Conservation (phyloP, 2,797 vertebrate genomes). For the Oreonectes daqikongensis region DNA sequence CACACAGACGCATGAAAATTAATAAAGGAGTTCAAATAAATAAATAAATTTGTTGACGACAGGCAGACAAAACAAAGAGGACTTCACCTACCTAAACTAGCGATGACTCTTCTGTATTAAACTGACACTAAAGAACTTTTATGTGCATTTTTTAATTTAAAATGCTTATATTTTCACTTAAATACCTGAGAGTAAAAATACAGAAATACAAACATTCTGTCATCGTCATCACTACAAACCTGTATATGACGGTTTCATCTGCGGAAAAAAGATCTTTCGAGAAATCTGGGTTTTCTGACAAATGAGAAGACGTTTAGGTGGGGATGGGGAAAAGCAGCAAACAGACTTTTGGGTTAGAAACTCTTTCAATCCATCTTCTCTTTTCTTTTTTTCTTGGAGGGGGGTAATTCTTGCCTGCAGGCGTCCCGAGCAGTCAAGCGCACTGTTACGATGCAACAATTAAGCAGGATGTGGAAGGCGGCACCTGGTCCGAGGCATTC, state of each 20-base stretch:
- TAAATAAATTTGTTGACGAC: constrained; percentile 24
- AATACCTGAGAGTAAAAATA: too few relatives aligned
- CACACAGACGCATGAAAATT: constrained; percentile 4
- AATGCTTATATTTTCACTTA: too few relatives aligned
- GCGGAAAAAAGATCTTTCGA: too few relatives aligned
- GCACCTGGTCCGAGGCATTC: constrained; percentile 89
- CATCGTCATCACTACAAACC: too few relatives aligned
- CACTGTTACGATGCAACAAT: constrained; percentile 89
- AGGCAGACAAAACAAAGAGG: constrained; percentile 43
- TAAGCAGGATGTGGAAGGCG: constrained; percentile 79
- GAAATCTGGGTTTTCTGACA: too few relatives aligned
- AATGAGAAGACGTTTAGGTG: constrained; percentile 20
- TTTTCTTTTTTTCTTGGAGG: constrained; percentile 31
- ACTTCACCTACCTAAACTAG: constrained; percentile 38
- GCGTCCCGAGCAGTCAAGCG: constrained; percentile 87
- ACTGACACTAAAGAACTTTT: too few relatives aligned
- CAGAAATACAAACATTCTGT: too few relatives aligned
- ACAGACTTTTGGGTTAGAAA: constrained; percentile 79
- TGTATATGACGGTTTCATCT: too few relatives aligned
- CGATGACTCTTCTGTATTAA: too few relatives aligned
- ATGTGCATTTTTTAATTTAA: too few relatives aligned
- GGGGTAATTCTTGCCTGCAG: constrained; percentile 80
- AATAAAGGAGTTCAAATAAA: constrained; percentile 8
- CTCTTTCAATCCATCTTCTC: constrained; percentile 61
- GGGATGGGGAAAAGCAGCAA: constrained; percentile 64